Evolutionary conservation across 2,797 vertebrate species (phyloP).

Genomic region (Ctenopoma kingsleyae): DNA sequence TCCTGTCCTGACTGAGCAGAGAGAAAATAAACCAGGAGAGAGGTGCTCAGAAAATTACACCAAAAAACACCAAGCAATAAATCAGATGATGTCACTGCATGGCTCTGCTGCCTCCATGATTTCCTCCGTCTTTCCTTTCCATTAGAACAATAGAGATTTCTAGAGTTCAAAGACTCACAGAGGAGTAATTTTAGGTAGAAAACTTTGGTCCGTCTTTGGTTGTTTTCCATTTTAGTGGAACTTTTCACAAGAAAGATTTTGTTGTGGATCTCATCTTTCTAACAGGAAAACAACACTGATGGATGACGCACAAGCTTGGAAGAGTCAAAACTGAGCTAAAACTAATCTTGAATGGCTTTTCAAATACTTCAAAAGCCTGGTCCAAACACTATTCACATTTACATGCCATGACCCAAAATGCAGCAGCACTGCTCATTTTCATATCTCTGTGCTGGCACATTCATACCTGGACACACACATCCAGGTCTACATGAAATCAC

Average conservation of each 20-base stretch:
- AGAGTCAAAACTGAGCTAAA: not conserved
- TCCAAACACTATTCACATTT: not conserved
- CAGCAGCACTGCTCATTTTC: not conserved
- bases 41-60: conserved; percentile 54
- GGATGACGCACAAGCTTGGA: not conserved
- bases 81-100: conserved; percentile 72
- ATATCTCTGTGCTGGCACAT: not conserved
- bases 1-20: conserved; percentile 74
- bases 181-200: conserved; percentile 31
- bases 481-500: not conserved
- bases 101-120: conserved; percentile 49
- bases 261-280: not conserved
- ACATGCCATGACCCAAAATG: not conserved
- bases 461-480: not conserved
- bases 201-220: not conserved
- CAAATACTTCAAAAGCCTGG: not conserved
- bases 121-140: conserved; percentile 65
- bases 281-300: not conserved
- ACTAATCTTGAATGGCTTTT: not conserved
- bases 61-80: conserved; percentile 56
- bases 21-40: conserved; percentile 73
- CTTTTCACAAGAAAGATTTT: not conserved
- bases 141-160: conserved; percentile 68
- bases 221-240: not conserved
- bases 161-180: conserved; percentile 53